Evolutionary conservation across 2,797 vertebrate genomes (phyloP), one percentile per base, ranked within the genome.

Genomic region (Diplodus sargus): DNA sequence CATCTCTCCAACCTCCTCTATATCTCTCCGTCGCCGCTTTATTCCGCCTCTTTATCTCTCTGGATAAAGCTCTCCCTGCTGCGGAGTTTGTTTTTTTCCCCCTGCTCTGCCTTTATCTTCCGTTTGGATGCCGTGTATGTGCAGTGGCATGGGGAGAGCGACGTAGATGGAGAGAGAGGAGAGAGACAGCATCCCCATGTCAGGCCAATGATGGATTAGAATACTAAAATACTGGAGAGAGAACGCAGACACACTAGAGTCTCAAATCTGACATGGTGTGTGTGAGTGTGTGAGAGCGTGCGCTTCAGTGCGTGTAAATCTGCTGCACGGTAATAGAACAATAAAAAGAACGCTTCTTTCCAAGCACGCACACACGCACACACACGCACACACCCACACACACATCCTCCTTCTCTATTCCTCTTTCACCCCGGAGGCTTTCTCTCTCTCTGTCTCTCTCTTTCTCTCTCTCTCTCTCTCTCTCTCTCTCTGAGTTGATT

Each of bases 201-300:
- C 93, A 93, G 90, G 80, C 91, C 90, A 91, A 84, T 89, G 89
- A 92, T 90, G 87, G 90, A 93, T 93, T 92, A 90, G 86, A 90
- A 92, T 90, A 90, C 87, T 86, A 83, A 93, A 92, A 91, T 89
- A 87, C 83, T 84, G 52, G 72, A 78, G 80, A 89, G 79, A 78
- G 86, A 88, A 79, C 89, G 75, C 83, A 91, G 81, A 86, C 79
- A 83, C 86, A 84, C 78, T 76, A 70, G 65, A 85, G 54, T 39
- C 78, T 79, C 76, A 82, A 86, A 88, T 90, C 78, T 88, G 82
- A 89, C 87, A 74, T 67, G 79, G 62, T 72, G 80, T 75, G 85
- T 78, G 81, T 82, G 61, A 51, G 71, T 73, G 67, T 64, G 64
- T 62, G 64, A 54, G 58, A 56, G 65, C 17, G 64, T 54, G 51